Percentiles rank a stretch among this genome's conserved stretches.
phyloP scores from a whole-genome alignment of 2,888 invertebrate genomes.

The Agrypnus murinus region DNA sequence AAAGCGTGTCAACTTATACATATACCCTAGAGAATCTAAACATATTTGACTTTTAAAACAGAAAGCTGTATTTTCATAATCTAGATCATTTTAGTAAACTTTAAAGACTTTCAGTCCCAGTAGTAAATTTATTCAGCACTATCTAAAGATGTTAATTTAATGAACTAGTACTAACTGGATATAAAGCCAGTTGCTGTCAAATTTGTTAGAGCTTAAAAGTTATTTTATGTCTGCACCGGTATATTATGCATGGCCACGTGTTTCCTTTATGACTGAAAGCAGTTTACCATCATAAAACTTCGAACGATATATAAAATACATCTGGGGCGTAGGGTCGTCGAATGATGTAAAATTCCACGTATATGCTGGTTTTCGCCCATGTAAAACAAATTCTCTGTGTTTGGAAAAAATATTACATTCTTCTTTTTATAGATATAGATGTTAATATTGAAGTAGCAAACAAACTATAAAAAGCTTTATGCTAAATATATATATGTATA shows the following conservation, averaged over 20 bases:
- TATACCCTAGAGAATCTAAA: no score
- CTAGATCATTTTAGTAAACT: no score
- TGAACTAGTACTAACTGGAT: background rate
- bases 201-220: slow-evolving; percentile 9
- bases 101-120: no score
- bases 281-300: slow-evolving; percentile 10
- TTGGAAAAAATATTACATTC: background rate
- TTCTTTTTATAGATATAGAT: no score
- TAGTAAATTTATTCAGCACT: no score
- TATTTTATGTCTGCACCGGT: slow-evolving; percentile 1
- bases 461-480: no score
- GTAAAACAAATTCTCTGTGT: slow-evolving; percentile 3
- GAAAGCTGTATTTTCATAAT: no score
- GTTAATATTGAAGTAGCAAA: no score
- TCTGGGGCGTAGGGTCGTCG: background rate
- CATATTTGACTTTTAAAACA: no score
- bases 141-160: no score
- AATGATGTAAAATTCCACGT: slow-evolving; percentile 16
- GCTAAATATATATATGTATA: no score
- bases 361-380: background rate
- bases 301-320: slow-evolving; percentile 4
- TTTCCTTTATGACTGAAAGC: slow-evolving; percentile 14
- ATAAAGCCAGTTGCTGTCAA: slow-evolving; percentile 8
- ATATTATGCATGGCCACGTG: slow-evolving; percentile 23
- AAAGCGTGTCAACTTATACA: no score